These are phyloP conservation scores for Cotesia glomerata DNA, from an alignment of 1,140 invertebrate species.

Conservation along the genomic window DNA sequence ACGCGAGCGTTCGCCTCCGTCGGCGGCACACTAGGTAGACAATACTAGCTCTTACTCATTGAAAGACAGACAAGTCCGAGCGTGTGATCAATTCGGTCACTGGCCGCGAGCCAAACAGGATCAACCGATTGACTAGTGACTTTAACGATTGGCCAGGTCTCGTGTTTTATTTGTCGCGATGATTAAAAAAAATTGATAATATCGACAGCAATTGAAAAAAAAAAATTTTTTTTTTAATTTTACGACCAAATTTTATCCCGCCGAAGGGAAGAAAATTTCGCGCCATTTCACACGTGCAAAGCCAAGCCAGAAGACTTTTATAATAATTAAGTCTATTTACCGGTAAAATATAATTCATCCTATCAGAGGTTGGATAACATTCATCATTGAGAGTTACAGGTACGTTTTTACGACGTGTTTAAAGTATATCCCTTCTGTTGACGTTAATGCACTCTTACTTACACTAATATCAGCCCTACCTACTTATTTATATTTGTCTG, in stretches of 20 bases:
- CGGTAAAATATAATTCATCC: neutral
- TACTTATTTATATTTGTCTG: too few relatives aligned
- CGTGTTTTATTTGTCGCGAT: too few relatives aligned
- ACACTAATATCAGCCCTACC: neutral
- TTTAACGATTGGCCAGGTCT: too few relatives aligned
- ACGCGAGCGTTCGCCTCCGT: conserved; percentile 47
- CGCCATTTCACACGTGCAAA: neutral
- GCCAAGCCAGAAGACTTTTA: neutral
- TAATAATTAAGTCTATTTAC: neutral
- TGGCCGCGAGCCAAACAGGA: too few relatives aligned
- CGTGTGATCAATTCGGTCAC: neutral
- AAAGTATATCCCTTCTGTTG: neutral
- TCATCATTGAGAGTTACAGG: neutral
- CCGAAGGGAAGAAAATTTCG: neutral
- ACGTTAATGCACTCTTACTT: neutral
- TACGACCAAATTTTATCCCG: too few relatives aligned
- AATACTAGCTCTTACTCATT: too few relatives aligned
- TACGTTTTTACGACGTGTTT: neutral
- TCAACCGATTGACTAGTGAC: too few relatives aligned
- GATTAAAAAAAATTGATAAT: too few relatives aligned
- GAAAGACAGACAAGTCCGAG: neutral
- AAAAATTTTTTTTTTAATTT: too few relatives aligned
- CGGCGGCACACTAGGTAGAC: conserved; percentile 8
- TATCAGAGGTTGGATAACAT: neutral
- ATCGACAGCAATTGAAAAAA: too few relatives aligned